Base-by-base conservation (phyloP, 2,113 vertebrate species). In the Hemichromis elongatus region DNA sequence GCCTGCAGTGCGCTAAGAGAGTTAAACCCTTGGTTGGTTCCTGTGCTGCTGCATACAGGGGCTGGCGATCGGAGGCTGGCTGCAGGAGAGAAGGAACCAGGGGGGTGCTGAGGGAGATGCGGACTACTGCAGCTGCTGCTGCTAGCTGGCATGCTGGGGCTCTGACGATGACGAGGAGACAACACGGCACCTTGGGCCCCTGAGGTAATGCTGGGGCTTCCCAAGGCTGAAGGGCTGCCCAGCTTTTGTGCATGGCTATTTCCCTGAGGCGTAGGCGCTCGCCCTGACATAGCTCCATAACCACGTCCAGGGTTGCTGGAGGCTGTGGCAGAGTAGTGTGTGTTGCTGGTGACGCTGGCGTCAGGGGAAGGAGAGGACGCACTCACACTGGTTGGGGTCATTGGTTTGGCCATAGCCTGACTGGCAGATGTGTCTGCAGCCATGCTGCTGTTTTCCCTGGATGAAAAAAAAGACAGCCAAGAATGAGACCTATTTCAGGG, bases 1-100 rank as follows among this genome's bases (percentile, higher is more conserved):
- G 97, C 98, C 90, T 99, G 98, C 90, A 99, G 97, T 4, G 97
- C 97, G 28, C 97, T 97, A 56, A 98, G 97, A 87, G 98, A 98
- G 90, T 96, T 98, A 95, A 97, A 97, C 89, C 95, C 87, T 21
- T 88, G 92, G 81, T 81, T 33, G 11, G 79, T 88, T 30, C 92
- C 92, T 2, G 91, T 93, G 89, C 93, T 94, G 80, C 90, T 92
- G 83, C 95, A 97, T 80, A 98, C 96, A 54, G 97, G 97, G 26
- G 96, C 96, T 0, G 98, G 97, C 16, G 98, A 99, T 92, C 84
- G 86, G 45, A 90, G 79, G 94, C 96, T 96, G 82, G 96, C 59
- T 13, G 52, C 96, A 0, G 93, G 92, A 40, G 93, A 95, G 85
- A 90, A 93, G 16, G 93, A 83, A 5, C 94, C 98, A 86, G 77